Evolutionary conservation across 2,113 vertebrate genomes (phyloP), one percentile per base, ranked within the genome.

Genomic region (Rhinichthys klamathensis): DNA sequence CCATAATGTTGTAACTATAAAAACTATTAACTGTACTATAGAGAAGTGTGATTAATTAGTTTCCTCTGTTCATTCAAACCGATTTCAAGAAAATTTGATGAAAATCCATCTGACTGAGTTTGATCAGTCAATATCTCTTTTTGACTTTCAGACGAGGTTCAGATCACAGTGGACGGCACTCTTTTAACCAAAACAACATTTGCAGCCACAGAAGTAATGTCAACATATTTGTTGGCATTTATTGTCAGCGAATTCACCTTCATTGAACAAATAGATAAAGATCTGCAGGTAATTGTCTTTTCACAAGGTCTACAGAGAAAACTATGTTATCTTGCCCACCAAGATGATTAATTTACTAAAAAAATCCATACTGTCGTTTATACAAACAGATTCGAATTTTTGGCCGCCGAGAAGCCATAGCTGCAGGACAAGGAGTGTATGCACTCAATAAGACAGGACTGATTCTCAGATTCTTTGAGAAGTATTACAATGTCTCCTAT

Each of bases 171-270:
- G 0, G 2, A 87, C 0, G 88, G 61, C 0, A 0, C 5, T 8
- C 0, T 0, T 0, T 94, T 97, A 92, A 91, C 0, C 0, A 0
- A 90, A 85, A 97, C 96, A 0, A 56, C 63, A 5, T 99, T 98
- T 25, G 0, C 93, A 2, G 0, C 89, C 93, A 98, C 97, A 0
- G 87, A 90, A 61, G 95, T 3, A 80, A 99, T 99, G 98, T 99
- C 98, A 73, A 97, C 97, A 0, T 99, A 99, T 89, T 92, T 99
- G 69, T 89, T 99, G 92, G 98, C 97, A 9, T 98, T 97, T 70
- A 96, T 99, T 0, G 94, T 99, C 92, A 95, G 95, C 32, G 90
- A 97, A 86, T 99, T 97, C 58, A 0, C 0, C 0, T 0, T 0
- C 0, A 38, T 92, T 80, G 0, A 77, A 0, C 0, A 0, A 0